Base-by-base conservation (phyloP, 1,140 invertebrate species). In the Heliconius nattereri region DNA sequence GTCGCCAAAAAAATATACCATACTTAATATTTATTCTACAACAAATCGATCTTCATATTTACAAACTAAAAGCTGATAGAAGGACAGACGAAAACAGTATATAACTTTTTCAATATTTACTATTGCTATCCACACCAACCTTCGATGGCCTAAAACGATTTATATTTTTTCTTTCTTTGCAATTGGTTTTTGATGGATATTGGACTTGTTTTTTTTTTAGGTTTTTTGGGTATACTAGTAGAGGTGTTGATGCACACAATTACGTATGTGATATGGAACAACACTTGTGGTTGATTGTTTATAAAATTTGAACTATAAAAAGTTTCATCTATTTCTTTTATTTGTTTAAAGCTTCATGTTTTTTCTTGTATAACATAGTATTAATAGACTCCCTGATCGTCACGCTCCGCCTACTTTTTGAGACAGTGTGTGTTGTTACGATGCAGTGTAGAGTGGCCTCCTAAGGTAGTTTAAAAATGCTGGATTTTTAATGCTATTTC, bases 151-250 rank as follows among this genome's bases (percentile, higher is more conserved):
- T 66, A 26, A 66, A 66, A 66, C 57, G 26, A 66, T 66, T 66
- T 66, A n/a, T 66, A 26, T 66, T 16, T 66, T 66, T 66, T 66
- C 23, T 66, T 66, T 66, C 23, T 66, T 66, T 66, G 57, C 57
- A 66, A 66, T 66, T 66, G 57, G 57, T 66, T 66, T 66, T 66
- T 26, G 57, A 66, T 66, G 57, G 57, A 66, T 66, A 66, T 66
- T 66, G 57, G 23, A 29, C 57, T 66, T 23, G 57, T 26, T 23
- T 23, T 20, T 23, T 23, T 20, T 66, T 66, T 66, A 66, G 57
- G 57, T 26, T 66, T 57, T 57, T 9, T 0, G 13, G 23, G 20
- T 57, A 13, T 3, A 57, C 54, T 23, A 57, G n/a, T 52, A 52
- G 0, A 52, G 19, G 49, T 52, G 6, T 52, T 52, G 49, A 57